Evolutionary conservation across 2,797 vertebrate genomes (phyloP).

Genomic region (Strix occidentalis): DNA sequence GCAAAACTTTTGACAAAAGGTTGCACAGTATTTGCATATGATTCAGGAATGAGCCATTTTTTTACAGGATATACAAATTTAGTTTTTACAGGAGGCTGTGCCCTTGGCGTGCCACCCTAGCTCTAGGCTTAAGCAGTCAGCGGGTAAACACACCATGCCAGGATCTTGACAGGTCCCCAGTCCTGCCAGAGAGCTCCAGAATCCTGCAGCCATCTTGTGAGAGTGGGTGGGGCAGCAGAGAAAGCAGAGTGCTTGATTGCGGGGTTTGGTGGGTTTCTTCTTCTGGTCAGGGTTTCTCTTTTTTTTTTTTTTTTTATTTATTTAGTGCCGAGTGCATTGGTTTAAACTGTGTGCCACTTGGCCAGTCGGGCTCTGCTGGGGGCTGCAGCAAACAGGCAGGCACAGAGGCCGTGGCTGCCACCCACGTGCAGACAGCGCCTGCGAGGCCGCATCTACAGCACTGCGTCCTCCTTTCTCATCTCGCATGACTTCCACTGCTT

Average conservation of each 20-base stretch:
- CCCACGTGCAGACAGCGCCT: rapidly evolving
- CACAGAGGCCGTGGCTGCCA: neutral
- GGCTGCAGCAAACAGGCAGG: rapidly evolving
- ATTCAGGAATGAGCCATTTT: slow-evolving; percentile 76
- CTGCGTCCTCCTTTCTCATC: neutral
- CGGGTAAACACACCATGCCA: slow-evolving; percentile 64
- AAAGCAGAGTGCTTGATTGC: neutral
- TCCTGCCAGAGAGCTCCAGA: slow-evolving; percentile 39
- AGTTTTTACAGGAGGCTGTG: slow-evolving; percentile 67
- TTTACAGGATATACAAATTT: slow-evolving; percentile 80
- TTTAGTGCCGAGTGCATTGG: slow-evolving; percentile 1
- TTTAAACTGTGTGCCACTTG: neutral
- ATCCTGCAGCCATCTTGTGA: slow-evolving; percentile 60
- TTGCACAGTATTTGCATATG: slow-evolving; percentile 79
- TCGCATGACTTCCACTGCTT: neutral
- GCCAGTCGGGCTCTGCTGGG: neutral
- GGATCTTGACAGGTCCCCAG: slow-evolving; percentile 41
- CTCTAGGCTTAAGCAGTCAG: slow-evolving; percentile 70
- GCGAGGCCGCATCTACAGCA: rapidly evolving
- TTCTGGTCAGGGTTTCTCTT: neutral
- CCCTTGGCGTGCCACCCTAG: slow-evolving; percentile 65
- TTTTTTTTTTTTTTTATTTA: neutral
- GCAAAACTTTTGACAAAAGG: slow-evolving; percentile 70
- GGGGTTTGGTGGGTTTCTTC: neutral
- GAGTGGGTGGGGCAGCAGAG: slow-evolving; percentile 2